A percentile compares a stretch with the other conserved stretches of the same genome.
phyloP scores from a whole-genome alignment of 2,797 vertebrate genomes.

The Ciconia nigra region DNA sequence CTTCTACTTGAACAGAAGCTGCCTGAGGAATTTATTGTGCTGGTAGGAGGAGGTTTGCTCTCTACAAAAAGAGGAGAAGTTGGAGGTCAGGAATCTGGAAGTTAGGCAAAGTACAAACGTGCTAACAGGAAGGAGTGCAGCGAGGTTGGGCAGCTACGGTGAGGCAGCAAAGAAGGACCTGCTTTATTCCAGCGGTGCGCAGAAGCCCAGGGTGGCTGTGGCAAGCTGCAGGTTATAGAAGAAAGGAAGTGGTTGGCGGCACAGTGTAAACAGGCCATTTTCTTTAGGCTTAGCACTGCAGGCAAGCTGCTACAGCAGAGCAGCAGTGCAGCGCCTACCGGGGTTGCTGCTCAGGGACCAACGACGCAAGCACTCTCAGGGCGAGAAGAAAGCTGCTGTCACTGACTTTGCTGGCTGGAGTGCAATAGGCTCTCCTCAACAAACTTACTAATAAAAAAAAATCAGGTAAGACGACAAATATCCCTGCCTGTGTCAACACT shows the following conservation, averaged over 20 bases:
- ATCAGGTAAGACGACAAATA: neutral
- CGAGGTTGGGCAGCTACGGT: accelerated
- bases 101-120: accelerated
- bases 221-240: neutral
- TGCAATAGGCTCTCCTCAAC: neutral
- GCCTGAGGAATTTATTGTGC: neutral
- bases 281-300: neutral
- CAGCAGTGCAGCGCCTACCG: neutral
- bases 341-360: neutral
- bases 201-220: neutral
- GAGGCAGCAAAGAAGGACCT: neutral
- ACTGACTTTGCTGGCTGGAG: neutral
- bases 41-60: neutral
- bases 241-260: constrained; percentile 3
- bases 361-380: neutral
- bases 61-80: neutral
- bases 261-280: neutral
- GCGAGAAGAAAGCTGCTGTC: neutral
- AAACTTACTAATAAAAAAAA: neutral
- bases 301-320: neutral
- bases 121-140: neutral
- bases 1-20: neutral
- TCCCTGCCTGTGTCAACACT: neutral
- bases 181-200: neutral
- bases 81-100: neutral